Base-by-base conservation (phyloP, 1,140 invertebrate species). In the Aphelinus certus region DNA sequence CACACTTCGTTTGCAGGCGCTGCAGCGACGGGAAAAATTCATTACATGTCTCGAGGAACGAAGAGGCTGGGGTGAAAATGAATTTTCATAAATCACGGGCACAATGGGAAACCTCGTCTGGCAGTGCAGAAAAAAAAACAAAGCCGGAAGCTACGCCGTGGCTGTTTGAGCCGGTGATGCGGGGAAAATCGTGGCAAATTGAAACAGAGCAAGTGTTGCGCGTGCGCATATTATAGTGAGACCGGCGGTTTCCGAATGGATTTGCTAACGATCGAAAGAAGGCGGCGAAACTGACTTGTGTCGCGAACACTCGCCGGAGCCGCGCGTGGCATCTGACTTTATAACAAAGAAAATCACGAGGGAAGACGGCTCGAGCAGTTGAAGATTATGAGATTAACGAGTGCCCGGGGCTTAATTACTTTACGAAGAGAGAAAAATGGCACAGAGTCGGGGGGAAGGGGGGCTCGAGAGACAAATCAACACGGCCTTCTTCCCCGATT, bases 301-400 rank as follows among this genome's bases (percentile, higher is more conserved):
- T 63, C 61, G 61, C 43, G 43, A 3, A 10, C 61, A 63, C 61
- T 63, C 45, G 61, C 57, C n/a, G 26, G 26, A 26, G 7, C 43
- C 61, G 46, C 61, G 10, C 43, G 26, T 26, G 26, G 26, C 61
- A 26, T 7, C 10, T 63, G 61, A 63, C 61, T 63, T 63, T 63
- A 63, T 63, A 63, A 63, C 63, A 65, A 65, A 51, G 63, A 51
- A 65, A 65, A 51, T 65, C 63, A 51, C 0, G 48, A 51, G 61
- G 49, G 46, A 26, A 26, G 26, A 26, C 26, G 26, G 26, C 26
- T 26, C 26, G 46, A 42, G 46, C 9, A 45, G 49, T 26, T 65
- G 48, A 49, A 65, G 63, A 65, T 65, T 65, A 65, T 51, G 49
- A 65, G 63, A 65, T 65, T 65, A 65, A 65, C 63, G 63, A 65